Evolutionary conservation across 2,113 vertebrate genomes (phyloP).

Genomic region (Emydocephalus ijimae): DNA sequence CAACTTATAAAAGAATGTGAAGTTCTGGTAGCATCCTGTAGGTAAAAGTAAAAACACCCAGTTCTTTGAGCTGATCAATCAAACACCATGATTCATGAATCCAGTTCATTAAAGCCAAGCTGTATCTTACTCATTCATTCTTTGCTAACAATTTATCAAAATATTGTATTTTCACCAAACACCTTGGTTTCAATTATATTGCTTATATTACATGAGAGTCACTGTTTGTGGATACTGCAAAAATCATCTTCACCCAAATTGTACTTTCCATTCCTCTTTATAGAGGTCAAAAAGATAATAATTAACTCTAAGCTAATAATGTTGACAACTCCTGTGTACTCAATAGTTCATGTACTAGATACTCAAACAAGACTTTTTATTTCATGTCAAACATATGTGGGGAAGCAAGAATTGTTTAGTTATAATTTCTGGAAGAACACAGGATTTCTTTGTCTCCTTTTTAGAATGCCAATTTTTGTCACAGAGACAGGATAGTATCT

Average conservation of each 20-base stretch:
- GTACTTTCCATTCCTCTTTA: background rate
- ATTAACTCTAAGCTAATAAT: background rate
- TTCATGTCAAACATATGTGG: background rate
- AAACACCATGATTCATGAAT: background rate
- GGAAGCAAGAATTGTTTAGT: background rate
- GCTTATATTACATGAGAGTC: background rate
- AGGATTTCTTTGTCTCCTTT: background rate
- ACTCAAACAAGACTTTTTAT: background rate
- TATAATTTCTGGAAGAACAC: background rate
- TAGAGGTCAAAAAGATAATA: background rate
- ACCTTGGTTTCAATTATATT: background rate
- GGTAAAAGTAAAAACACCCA: background rate
- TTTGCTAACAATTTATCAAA: background rate
- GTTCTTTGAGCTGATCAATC: background rate
- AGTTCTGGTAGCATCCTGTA: background rate
- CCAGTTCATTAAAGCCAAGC: background rate
- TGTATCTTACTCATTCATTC: background rate
- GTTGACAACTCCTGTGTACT: background rate
- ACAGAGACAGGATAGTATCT: background rate
- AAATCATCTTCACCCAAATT: background rate
- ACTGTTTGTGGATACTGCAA: background rate
- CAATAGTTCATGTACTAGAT: background rate
- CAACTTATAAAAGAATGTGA: background rate
- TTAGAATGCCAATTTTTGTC: background rate
- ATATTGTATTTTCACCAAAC: background rate